phyloP scores from a whole-genome alignment of 2,113 vertebrate genomes.

The Tringa solitaria region DNA sequence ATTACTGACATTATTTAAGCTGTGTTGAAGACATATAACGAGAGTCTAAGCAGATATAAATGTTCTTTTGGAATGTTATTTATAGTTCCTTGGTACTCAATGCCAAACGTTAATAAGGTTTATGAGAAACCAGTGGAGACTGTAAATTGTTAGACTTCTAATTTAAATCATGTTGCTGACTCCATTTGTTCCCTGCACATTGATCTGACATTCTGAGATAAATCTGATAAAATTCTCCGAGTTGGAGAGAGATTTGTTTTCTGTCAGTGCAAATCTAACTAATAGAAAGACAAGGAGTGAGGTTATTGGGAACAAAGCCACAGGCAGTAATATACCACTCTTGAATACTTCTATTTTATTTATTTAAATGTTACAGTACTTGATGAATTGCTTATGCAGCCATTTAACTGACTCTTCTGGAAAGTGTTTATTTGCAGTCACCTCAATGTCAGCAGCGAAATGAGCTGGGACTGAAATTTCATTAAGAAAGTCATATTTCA shows the following conservation, averaged over 20 bases:
- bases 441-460: constrained; percentile 49
- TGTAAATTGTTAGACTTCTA: constrained; percentile 68
- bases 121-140: constrained; percentile 70
- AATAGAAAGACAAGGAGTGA: constrained; percentile 38
- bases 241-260: constrained; percentile 69
- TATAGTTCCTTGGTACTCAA: constrained; percentile 68
- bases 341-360: constrained; percentile 49
- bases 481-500: constrained; percentile 73
- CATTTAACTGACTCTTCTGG: constrained; percentile 66
- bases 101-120: constrained; percentile 73
- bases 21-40: constrained; percentile 52
- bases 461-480: constrained; percentile 71
- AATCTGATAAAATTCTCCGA: constrained; percentile 71
- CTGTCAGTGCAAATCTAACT: constrained; percentile 59
- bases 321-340: constrained; percentile 33
- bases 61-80: constrained; percentile 68
- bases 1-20: constrained; percentile 67
- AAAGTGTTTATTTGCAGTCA: constrained; percentile 70
- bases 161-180: constrained; percentile 68
- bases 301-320: constrained; percentile 66
- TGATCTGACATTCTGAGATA: constrained; percentile 66
- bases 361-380: constrained; percentile 36
- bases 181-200: constrained; percentile 70
- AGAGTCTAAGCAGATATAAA: constrained; percentile 72
- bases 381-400: constrained; percentile 63